Evolutionary conservation across 2,888 invertebrate species (phyloP).

Genomic region (Ormyrus labotus): DNA sequence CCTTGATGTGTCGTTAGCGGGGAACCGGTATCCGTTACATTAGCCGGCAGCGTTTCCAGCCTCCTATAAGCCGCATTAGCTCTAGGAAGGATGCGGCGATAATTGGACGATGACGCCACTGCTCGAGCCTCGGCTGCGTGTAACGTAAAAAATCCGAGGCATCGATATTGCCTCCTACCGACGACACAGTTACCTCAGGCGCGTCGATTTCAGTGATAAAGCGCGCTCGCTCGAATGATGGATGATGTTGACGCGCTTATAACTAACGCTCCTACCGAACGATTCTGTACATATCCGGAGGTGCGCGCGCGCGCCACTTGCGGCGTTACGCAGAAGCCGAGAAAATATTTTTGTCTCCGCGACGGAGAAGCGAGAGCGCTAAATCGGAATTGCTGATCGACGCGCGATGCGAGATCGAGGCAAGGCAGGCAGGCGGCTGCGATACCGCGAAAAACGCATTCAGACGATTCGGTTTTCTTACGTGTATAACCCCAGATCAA

Average conservation of each 20-base stretch:
- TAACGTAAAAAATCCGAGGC: slow-evolving; percentile 43
- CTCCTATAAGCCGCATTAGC: no score
- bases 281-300: background rate
- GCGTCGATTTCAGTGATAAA: slow-evolving; percentile 50
- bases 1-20: slow-evolving; percentile 70
- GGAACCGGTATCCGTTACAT: slow-evolving; percentile 71
- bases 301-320: background rate
- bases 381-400: slow-evolving; percentile 59
- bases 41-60: background rate
- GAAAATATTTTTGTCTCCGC: slow-evolving; percentile 38
- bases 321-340: slow-evolving; percentile 19
- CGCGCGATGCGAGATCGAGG: background rate
- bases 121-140: background rate
- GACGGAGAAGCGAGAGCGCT: slow-evolving; percentile 17
- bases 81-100: slow-evolving; percentile 41
- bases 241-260: slow-evolving; percentile 50
- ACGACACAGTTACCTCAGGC: slow-evolving; percentile 57
- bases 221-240: slow-evolving; percentile 41
- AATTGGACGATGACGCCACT: slow-evolving; percentile 60
- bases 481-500: background rate
- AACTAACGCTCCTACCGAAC: slow-evolving; percentile 42
- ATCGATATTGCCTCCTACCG: slow-evolving; percentile 30
- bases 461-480: background rate
- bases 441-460: background rate
- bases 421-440: background rate